Evolutionary conservation across 2,888 invertebrate species (phyloP).

Genomic region (Thalpophila matura): DNA sequence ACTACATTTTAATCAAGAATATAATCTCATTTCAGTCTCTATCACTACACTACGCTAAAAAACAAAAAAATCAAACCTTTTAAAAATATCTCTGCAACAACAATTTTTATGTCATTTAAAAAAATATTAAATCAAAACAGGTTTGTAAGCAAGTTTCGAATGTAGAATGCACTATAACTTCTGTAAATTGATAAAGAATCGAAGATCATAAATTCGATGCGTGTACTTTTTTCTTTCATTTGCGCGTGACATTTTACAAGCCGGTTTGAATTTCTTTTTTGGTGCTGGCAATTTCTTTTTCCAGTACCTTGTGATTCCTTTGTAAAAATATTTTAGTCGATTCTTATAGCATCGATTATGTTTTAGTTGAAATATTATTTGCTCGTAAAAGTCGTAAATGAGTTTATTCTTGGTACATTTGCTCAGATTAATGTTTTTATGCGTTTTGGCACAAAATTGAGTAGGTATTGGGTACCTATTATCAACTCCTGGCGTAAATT

Average conservation of each 20-base stretch:
- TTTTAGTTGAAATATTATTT: not conserved
- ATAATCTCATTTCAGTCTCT: no score
- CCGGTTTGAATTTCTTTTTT: constrained; percentile 29
- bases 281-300: not conserved
- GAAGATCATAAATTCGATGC: constrained; percentile 14
- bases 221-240: not conserved
- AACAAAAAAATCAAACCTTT: no score
- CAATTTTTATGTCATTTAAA: not conserved
- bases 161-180: constrained; percentile 2
- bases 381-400: no score
- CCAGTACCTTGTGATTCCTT: not conserved
- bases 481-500: no score
- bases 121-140: constrained; percentile 1
- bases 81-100: no score
- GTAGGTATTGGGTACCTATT: no score
- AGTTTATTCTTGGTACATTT: not conserved
- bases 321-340: constrained; percentile 4
- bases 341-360: constrained; percentile 5
- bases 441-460: no score
- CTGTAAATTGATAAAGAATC: not conserved
- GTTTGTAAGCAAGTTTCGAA: not conserved
- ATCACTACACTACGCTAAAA: no score
- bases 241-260: constrained; percentile 16
- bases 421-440: no score
- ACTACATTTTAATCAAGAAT: no score